Base-by-base conservation (phyloP, 2,113 vertebrate species). In the Capreolus pygargus region DNA sequence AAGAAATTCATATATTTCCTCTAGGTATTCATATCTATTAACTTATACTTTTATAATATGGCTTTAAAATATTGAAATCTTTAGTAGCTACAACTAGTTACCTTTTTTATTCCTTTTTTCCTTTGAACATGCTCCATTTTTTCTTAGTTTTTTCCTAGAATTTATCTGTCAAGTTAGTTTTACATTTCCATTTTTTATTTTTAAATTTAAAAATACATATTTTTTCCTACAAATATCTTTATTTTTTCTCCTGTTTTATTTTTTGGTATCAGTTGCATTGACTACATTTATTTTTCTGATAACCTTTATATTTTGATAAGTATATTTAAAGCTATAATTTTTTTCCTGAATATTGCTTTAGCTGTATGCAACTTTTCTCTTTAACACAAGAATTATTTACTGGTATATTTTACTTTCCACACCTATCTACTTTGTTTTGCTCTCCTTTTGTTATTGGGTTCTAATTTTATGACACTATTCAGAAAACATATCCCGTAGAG, bases 301-400 rank as follows among this genome's bases (percentile, higher is more conserved):
- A 89, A 64, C 12, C 39, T 54, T 55, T 89, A 8, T 45, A 95
- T 86, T 95, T 52, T 92, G 4, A 33, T 52, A 89, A 79, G 54
- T 81, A 6, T 39, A 79, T 74, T 61, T 89, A 82, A 90, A 50
- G 39, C 19, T 86, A 5, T 60, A 57, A 7, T 54, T 76, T 67
- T 88, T 94, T 86, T 67, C 64, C 79, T 94, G 28, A 96, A 83
- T 97, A 83, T 50, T 92, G 17, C n/a, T 90, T 93, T 83, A 89
- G 25, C 60, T 90, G 16, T 8, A 43, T 39, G 28, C 36, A n/a
- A 70, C 64, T 78, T 96, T 95, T 36, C 19, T 96, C 19, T 83
- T 95, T 91, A 94, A 79, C 70, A 81, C 28, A 87, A 87, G 36
- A 86, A 86, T 76, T 76, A 83, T 58, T 86, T n/a, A 58, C 23